Conservation (phyloP, 2,888 invertebrate species). For the Leptopilina syphax region DNA sequence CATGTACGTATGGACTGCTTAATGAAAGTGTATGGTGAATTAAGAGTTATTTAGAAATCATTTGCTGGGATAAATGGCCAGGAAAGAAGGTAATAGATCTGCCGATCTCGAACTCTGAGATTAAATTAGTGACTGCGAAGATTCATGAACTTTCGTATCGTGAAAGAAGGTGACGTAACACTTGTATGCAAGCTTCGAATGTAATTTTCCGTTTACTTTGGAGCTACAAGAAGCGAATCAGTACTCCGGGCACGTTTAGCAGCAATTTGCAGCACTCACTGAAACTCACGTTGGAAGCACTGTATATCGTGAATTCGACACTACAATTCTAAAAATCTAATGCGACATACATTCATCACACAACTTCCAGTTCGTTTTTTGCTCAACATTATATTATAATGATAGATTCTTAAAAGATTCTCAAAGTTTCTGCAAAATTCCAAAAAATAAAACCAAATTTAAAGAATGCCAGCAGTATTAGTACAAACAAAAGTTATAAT, state of each 20-base stretch:
- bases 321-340: slow-evolving; percentile 7
- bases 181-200: slow-evolving; percentile 42
- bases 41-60: neutral
- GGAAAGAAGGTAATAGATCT: slow-evolving; percentile 24
- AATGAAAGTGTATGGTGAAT: neutral
- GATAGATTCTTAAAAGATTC: neutral
- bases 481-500: too few species aligned
- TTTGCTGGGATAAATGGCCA: neutral
- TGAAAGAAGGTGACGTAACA: slow-evolving; percentile 18
- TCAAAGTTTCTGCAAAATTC: neutral
- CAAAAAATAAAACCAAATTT: too few species aligned
- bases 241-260: slow-evolving; percentile 65
- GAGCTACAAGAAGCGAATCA: slow-evolving; percentile 61
- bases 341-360: neutral
- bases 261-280: slow-evolving; percentile 69
- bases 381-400: neutral
- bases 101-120: slow-evolving; percentile 14
- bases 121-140: slow-evolving; percentile 29
- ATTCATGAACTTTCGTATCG: slow-evolving; percentile 17
- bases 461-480: too few species aligned
- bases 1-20: neutral
- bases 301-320: slow-evolving; percentile 34
- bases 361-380: neutral
- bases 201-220: slow-evolving; percentile 62
- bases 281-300: slow-evolving; percentile 15